Conservation (phyloP, 2,888 invertebrate genomes). For the Elegia similella region DNA sequence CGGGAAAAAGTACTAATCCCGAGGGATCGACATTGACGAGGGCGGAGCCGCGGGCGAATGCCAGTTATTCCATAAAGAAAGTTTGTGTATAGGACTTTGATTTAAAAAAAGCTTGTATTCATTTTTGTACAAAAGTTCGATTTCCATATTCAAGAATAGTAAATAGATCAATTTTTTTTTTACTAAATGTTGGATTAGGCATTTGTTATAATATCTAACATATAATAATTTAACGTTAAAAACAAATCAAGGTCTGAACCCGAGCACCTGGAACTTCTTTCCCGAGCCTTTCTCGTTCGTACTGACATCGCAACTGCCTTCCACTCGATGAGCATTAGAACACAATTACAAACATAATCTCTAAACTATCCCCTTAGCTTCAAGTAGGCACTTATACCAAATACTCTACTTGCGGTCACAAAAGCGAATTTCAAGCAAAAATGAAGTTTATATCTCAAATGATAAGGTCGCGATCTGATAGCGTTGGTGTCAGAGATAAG, state of each 20-base stretch:
- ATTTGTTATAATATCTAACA: too few relatives aligned
- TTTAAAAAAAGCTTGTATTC: too few relatives aligned
- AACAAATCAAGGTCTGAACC: neutral
- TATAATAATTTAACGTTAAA: neutral
- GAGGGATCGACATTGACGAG: too few relatives aligned
- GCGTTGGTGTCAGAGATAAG: constrained; percentile 20
- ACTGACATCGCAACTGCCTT: constrained; percentile 30
- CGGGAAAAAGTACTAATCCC: too few relatives aligned
- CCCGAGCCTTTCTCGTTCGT: neutral
- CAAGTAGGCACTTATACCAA: constrained; percentile 66
- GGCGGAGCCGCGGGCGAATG: too few relatives aligned
- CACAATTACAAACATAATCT: constrained; percentile 72
- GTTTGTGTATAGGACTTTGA: too few relatives aligned
- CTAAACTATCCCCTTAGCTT: constrained; percentile 65
- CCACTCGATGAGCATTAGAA: constrained; percentile 63
- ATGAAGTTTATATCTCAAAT: constrained; percentile 27
- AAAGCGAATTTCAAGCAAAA: constrained; percentile 29
- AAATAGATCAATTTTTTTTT: too few relatives aligned
- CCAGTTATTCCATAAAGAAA: too few relatives aligned
- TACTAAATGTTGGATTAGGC: too few relatives aligned
- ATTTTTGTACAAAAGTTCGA: too few relatives aligned
- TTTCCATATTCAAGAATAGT: too few relatives aligned
- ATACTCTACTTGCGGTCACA: constrained; percentile 30
- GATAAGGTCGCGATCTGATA: constrained; percentile 25
- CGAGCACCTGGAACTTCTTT: neutral